Evolutionary conservation across 2,113 vertebrate genomes (phyloP).

Genomic region (Paradisaea rubra): DNA sequence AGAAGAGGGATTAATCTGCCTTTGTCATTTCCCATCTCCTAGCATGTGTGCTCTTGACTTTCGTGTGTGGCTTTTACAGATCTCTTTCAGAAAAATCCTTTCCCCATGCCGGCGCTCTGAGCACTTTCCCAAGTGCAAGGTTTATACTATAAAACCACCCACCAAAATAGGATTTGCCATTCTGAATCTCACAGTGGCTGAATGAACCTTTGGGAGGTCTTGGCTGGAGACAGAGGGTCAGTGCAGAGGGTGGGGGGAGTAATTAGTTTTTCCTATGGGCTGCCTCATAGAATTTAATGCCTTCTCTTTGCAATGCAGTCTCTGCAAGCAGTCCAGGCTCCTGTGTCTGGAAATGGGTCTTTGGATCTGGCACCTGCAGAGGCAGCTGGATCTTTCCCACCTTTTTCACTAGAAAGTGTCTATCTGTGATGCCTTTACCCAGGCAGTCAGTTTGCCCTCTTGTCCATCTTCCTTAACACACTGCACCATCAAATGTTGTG

Average conservation of each 20-base stretch:
- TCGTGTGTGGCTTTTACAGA: neutral
- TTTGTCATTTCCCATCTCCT: neutral
- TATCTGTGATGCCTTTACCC: neutral
- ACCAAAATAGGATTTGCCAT: neutral
- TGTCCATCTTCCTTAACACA: neutral
- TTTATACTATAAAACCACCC: neutral
- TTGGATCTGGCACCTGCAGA: neutral
- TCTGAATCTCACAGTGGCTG: neutral
- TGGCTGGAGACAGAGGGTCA: neutral
- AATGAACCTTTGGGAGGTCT: neutral
- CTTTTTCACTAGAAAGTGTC: neutral
- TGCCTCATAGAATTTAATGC: neutral
- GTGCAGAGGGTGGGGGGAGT: neutral
- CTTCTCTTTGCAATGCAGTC: neutral
- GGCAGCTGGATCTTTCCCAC: neutral
- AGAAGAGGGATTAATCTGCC: neutral
- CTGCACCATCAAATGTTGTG: neutral
- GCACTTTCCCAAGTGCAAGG: neutral
- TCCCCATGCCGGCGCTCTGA: neutral
- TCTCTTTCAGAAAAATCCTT: neutral
- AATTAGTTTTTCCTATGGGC: neutral
- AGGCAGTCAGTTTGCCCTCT: neutral
- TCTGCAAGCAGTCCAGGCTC: neutral
- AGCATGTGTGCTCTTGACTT: neutral
- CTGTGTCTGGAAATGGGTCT: neutral